Base-by-base conservation (phyloP, 2,888 invertebrate genomes). In the Ochropleura plecta region DNA sequence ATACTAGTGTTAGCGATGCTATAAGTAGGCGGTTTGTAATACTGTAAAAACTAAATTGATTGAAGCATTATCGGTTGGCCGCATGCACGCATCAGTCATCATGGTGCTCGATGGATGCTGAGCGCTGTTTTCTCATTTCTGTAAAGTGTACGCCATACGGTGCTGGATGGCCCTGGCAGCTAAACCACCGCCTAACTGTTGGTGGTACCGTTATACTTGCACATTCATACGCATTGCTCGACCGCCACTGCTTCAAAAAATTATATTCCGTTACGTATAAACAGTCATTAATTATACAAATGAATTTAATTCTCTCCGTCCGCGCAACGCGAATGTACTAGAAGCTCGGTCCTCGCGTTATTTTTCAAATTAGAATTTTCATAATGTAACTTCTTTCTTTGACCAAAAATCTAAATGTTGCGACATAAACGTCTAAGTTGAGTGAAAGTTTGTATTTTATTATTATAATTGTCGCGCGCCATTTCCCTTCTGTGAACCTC, bases 401-500 rank as follows among this genome's bases (percentile, higher is more conserved):
- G 44, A 63, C 67, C 59, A 72, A 69, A 73, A 79, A 57, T 68
- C 70, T 76, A 65, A 84, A 80, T 63, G 70, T 84, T 73, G 79
- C 64, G 73, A 75, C 72, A 74, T 75, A 73, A 85, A 83, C 42
- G 74, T 83, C 86, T 87, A 83, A 86, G 75, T 80, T 73, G 73
- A 89, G 92, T 90, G 93, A 94, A 94, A 94, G 93, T 91, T 90
- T 84, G 86, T 80, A 86, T 85, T 88, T 84, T 86, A 83, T 79
- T 84, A 86, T 83, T 88, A 90, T 88, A 88, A 92, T 91, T 91
- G 92, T 91, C 89, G 89, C 91, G 93, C 93, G 88, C 93, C 90
- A 95, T 95, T 96, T 95, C 92, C 91, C 90, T 88, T 85, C 87
- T 86, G 85, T 89, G 87, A 91, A 91, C 89, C 92, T 95, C 94